These are phyloP conservation scores for Nomada ferruginata DNA, from an alignment of 2,888 invertebrate species.

Conservation along the genomic window DNA sequence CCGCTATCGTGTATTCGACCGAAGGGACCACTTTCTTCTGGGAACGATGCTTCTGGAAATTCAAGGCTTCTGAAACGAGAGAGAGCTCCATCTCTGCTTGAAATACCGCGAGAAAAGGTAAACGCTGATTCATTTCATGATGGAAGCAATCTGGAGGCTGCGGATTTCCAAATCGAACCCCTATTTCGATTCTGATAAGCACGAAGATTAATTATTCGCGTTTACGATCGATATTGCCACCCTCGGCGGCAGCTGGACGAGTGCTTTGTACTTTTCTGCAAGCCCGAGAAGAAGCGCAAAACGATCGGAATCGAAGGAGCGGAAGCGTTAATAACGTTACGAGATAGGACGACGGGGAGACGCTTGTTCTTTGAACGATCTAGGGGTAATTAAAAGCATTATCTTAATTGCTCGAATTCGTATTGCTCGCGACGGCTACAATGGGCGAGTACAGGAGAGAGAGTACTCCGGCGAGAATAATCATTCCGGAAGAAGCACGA, in stretches of 20 bases:
- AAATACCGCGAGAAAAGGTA: neutral
- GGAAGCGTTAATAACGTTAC: neutral
- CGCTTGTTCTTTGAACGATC: neutral
- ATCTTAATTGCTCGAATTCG: slow-evolving; percentile 21
- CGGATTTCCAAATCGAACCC: neutral
- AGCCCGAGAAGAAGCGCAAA: neutral
- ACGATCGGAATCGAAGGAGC: no score
- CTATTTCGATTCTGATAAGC: slow-evolving; percentile 10
- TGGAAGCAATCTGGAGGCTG: no score
- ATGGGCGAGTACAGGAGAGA: neutral
- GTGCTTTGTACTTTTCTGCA: neutral
- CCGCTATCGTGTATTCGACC: neutral
- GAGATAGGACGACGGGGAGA: neutral
- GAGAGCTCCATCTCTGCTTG: neutral
- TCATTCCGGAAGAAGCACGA: neutral
- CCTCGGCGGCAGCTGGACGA: neutral
- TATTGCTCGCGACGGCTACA: neutral
- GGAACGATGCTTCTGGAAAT: neutral
- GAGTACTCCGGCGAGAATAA: neutral
- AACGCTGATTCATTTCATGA: neutral
- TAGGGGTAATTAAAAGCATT: slow-evolving; percentile 27
- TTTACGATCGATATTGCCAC: slow-evolving; percentile 8
- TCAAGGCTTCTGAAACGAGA: neutral
- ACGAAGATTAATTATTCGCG: slow-evolving; percentile 42
- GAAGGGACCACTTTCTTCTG: neutral